Conservation (phyloP, 2,888 invertebrate genomes). For the Tiliacea aurago region DNA sequence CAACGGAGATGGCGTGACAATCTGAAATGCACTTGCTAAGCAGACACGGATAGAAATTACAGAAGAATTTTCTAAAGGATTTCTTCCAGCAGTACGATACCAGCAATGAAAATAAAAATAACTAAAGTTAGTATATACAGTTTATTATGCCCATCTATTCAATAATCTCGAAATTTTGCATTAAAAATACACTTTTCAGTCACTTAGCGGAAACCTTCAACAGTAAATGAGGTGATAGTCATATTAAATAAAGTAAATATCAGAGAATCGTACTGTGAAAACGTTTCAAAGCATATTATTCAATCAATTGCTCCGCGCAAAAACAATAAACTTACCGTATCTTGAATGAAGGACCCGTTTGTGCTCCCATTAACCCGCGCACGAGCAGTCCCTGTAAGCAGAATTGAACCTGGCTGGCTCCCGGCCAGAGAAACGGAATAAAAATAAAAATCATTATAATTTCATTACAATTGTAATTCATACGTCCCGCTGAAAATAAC, state of each 20-base stretch:
- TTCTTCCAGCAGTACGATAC: neutral
- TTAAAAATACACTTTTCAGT: too few species aligned
- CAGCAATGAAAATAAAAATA: neutral
- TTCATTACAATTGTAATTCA: constrained; percentile 37
- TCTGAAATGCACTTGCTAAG: constrained; percentile 7
- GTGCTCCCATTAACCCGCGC: constrained; percentile 32
- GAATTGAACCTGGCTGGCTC: constrained; percentile 44
- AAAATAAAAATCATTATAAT: constrained; percentile 44
- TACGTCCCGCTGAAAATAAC: constrained; percentile 6
- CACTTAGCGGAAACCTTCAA: neutral
- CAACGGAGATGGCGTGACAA: constrained; percentile 10
- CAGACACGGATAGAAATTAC: neutral
- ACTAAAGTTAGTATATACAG: neutral
- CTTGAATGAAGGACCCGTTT: constrained; percentile 29
- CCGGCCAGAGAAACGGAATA: constrained; percentile 36
- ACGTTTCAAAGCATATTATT: neutral
- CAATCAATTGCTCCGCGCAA: constrained; percentile 6
- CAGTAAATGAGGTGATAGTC: neutral
- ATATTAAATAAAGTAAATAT: neutral
- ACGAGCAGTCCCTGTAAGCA: constrained; percentile 39
- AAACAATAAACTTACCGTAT: constrained; percentile 23
- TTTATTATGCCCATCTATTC: too few species aligned
- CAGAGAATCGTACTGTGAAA: neutral
- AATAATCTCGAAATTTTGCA: too few species aligned
- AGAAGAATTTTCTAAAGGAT: too few species aligned